Percentiles rank a stretch among this genome's conserved stretches.
Conservation (phyloP, 2,797 vertebrate species). For the Balearica regulorum region DNA sequence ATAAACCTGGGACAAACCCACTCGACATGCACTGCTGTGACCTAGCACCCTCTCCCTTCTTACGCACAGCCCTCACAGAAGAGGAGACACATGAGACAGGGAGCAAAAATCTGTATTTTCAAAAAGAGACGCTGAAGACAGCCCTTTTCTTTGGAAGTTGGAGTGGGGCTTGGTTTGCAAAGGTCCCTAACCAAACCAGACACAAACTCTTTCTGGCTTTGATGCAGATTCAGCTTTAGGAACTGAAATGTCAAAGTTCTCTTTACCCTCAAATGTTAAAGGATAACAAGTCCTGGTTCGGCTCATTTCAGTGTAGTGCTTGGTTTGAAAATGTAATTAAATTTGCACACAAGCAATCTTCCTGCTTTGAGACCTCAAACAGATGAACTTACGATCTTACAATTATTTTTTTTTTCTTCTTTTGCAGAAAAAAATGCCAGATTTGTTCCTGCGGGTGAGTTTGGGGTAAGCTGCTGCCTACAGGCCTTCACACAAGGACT, state of each 20-base stretch:
- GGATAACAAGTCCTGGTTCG: neutral
- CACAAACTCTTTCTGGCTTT: neutral
- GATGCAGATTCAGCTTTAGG: neutral
- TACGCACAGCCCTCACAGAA: neutral
- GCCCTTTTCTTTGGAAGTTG: neutral
- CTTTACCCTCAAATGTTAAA: neutral
- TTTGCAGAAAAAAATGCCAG: neutral
- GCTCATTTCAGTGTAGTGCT: neutral
- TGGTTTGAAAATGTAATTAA: slow-evolving; percentile 1
- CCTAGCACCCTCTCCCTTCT: neutral
- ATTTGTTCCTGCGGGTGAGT: slow-evolving; percentile 12
- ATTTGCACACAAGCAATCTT: slow-evolving; percentile 6
- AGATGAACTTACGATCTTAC: neutral
- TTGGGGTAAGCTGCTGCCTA: neutral
- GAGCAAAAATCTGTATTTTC: neutral
- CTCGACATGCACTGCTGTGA: accelerated
- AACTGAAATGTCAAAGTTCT: neutral
- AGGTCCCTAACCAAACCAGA: neutral
- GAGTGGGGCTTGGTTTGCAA: neutral
- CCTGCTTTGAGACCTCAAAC: slow-evolving; percentile 24
- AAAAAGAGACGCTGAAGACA: accelerated
- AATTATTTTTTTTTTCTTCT: neutral
- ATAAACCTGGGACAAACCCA: neutral
- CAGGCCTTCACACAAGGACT: neutral
- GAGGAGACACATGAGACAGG: neutral